These are phyloP conservation scores for Brachionus calyciflorus DNA, from an alignment of 1,140 invertebrate species.

Conservation along the genomic window DNA sequence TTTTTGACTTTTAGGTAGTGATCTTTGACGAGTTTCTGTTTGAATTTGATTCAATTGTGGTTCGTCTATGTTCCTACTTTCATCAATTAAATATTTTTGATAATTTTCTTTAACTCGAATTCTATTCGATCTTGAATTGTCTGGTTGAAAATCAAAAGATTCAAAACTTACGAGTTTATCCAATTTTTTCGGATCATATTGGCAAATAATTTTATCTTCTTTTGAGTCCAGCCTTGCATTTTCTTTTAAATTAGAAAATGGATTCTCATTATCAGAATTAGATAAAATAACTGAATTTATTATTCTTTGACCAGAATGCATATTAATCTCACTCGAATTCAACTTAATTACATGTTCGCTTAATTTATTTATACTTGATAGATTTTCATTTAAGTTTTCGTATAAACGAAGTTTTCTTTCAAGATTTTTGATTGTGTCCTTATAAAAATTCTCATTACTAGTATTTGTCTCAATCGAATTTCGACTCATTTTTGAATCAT, in stretches of 20 bases:
- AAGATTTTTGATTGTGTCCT: neutral
- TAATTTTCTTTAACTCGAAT: neutral
- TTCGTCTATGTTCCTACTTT: neutral
- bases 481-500: neutral
- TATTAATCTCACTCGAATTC: neutral
- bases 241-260: too few relatives aligned
- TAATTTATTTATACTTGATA: neutral
- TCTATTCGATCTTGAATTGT: neutral
- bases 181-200: too few relatives aligned
- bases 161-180: too few relatives aligned
- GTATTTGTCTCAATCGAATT: neutral
- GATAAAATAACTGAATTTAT: too few relatives aligned
- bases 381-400: slow-evolving; percentile 17
- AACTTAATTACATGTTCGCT: neutral
- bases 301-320: neutral
- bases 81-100: slow-evolving; percentile 23
- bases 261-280: too few relatives aligned
- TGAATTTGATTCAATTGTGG: neutral
- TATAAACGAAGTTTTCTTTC: slow-evolving; percentile 3
- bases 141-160: neutral
- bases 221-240: too few relatives aligned
- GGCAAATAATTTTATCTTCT: too few relatives aligned
- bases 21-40: neutral
- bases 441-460: neutral
- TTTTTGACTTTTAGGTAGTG: neutral